These are phyloP conservation scores for Salvelinus sp. DNA, from an alignment of 2,113 vertebrate species.

Conservation along the genomic window DNA sequence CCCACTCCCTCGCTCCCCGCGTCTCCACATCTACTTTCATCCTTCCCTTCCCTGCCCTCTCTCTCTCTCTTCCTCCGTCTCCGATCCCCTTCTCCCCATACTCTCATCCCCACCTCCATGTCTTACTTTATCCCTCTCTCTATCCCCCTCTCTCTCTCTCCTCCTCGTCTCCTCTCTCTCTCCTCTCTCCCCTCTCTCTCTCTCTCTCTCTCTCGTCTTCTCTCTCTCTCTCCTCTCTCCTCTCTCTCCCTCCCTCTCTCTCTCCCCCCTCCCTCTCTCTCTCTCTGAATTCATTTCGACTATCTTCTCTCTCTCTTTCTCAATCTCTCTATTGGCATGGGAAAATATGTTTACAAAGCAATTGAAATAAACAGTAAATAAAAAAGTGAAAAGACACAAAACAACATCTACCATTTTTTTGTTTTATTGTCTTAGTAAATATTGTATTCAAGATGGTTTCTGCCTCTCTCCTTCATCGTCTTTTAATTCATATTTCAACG, in stretches of 20 bases:
- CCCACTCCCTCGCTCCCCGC: background rate
- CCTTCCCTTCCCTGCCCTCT: conserved; percentile 12
- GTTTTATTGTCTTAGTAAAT: too few relatives aligned
- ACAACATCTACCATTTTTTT: too few relatives aligned
- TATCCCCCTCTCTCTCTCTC: background rate
- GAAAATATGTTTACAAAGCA: too few relatives aligned
- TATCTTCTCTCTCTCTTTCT: conserved; percentile 11
- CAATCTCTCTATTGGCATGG: background rate
- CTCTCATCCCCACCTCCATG: conserved; percentile 12
- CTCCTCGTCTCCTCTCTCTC: background rate
- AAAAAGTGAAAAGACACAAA: too few relatives aligned
- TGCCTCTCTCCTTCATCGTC: too few relatives aligned
- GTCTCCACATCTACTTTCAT: conserved; percentile 11
- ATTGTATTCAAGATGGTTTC: too few relatives aligned
- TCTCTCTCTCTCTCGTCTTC: background rate
- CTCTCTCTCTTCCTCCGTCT: background rate
- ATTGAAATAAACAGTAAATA: too few relatives aligned
- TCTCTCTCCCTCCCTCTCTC: background rate
- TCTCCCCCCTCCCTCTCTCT: too few relatives aligned
- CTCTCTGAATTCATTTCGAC: too few relatives aligned
- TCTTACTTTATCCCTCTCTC: background rate
- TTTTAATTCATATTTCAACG: too few relatives aligned
- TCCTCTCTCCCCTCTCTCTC: conserved; percentile 6
- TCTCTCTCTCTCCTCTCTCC: conserved; percentile 6
- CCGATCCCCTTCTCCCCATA: conserved; percentile 20